Evolutionary conservation across 1,140 invertebrate genomes (phyloP).

Genomic region (Gryon sp.): DNA sequence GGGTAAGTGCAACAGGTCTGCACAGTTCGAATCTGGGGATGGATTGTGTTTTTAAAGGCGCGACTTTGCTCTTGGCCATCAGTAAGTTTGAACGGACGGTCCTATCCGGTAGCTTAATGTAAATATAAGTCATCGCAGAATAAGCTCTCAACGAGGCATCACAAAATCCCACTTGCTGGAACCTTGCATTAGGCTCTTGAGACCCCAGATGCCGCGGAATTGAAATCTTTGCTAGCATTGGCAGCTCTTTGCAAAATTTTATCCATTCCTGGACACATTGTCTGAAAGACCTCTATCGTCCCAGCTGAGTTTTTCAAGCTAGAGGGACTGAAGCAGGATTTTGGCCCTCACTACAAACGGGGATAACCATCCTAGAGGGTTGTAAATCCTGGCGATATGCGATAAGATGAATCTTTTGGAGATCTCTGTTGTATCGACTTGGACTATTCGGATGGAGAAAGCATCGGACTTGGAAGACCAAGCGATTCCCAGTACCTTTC

Average conservation of each 20-base stretch:
- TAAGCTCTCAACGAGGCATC: too few relatives aligned
- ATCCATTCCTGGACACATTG: too few relatives aligned
- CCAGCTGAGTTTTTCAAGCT: neutral
- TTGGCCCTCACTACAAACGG: neutral
- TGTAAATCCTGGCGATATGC: neutral
- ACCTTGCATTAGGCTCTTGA: too few relatives aligned
- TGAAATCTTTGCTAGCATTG: too few relatives aligned
- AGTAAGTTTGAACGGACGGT: too few relatives aligned
- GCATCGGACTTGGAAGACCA: neutral
- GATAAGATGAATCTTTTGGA: neutral
- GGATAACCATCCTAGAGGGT: neutral
- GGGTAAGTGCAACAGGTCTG: neutral
- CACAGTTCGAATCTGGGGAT: neutral
- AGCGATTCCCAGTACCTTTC: neutral
- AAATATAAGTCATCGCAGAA: too few relatives aligned
- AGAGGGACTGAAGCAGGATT: neutral
- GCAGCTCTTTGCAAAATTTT: neutral
- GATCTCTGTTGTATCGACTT: too few relatives aligned
- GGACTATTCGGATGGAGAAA: neutral
- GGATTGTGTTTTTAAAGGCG: neutral
- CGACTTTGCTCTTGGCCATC: neutral
- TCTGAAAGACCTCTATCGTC: too few relatives aligned
- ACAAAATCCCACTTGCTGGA: too few relatives aligned
- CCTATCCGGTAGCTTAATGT: too few relatives aligned
- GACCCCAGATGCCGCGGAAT: too few relatives aligned